Conservation (phyloP, 2,113 vertebrate species). For the Abramis brama region DNA sequence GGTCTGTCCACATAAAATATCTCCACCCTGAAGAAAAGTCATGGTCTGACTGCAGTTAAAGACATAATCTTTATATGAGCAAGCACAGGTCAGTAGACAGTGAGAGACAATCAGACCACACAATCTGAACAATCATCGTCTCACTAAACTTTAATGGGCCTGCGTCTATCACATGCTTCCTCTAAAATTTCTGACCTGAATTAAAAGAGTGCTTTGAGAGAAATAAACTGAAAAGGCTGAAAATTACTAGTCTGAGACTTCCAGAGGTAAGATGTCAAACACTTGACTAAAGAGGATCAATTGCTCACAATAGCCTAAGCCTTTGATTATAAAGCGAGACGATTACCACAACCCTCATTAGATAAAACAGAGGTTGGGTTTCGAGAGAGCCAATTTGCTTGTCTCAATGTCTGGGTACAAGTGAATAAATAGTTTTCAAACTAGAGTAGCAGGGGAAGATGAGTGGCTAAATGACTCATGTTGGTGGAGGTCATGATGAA, state of each 20-base stretch:
- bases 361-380: constrained; percentile 56
- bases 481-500: constrained; percentile 29
- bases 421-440: constrained; percentile 69
- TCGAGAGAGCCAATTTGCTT: constrained; percentile 60
- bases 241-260: constrained; percentile 53
- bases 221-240: constrained; percentile 40
- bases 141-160: constrained; percentile 44
- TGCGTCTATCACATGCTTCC: constrained; percentile 44
- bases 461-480: constrained; percentile 61
- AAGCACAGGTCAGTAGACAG: constrained; percentile 27
- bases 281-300: constrained; percentile 51
- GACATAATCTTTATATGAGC: constrained; percentile 23
- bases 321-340: constrained; percentile 70
- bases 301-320: constrained; percentile 62
- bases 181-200: constrained; percentile 41
- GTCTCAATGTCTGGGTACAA: constrained; percentile 66
- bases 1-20: neutral
- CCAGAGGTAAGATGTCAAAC: constrained; percentile 57
- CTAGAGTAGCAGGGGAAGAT: constrained; percentile 57
- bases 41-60: constrained; percentile 6
- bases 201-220: constrained; percentile 50
- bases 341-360: constrained; percentile 63
- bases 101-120: constrained; percentile 60
- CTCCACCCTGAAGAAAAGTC: neutral
- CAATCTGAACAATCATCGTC: constrained; percentile 50